Conservation (phyloP, 2,113 vertebrate species). For the Scophthalmus maximus region DNA sequence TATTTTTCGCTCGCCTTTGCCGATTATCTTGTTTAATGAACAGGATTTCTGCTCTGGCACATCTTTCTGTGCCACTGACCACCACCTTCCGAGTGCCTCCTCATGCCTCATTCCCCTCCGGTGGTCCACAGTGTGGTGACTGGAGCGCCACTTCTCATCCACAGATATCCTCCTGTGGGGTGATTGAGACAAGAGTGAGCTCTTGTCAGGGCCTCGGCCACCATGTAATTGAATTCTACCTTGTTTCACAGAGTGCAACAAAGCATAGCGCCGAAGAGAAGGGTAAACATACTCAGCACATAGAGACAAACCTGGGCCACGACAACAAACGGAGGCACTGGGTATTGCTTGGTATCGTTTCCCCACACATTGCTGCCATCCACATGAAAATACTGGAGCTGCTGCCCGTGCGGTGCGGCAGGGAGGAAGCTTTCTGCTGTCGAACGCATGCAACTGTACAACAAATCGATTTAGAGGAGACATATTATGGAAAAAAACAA, state of each 20-base stretch:
- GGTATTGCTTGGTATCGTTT: no score
- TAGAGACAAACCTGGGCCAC: slow-evolving; percentile 47
- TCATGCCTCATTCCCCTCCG: slow-evolving; percentile 62
- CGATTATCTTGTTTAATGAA: slow-evolving; percentile 10
- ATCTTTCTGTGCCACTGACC: slow-evolving; percentile 22
- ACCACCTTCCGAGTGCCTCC: slow-evolving; percentile 7
- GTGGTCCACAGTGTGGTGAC: slow-evolving; percentile 33
- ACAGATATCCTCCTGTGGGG: slow-evolving; percentile 66
- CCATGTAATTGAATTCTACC: slow-evolving; percentile 81
- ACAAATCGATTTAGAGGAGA: not conserved
- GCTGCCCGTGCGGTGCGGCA: slow-evolving; percentile 6
- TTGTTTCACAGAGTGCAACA: slow-evolving; percentile 74
- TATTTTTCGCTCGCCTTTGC: not conserved
- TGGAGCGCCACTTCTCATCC: slow-evolving; percentile 47
- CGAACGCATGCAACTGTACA: not conserved
- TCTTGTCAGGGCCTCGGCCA: slow-evolving; percentile 70
- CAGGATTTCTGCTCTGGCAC: slow-evolving; percentile 12
- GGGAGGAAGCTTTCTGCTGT: not conserved
- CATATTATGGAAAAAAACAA: no score
- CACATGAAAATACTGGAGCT: not conserved
- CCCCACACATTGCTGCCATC: not conserved
- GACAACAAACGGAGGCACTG: slow-evolving; percentile 51
- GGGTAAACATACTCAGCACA: slow-evolving; percentile 70
- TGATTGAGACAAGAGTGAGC: slow-evolving; percentile 79
- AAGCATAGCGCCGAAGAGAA: slow-evolving; percentile 65